Conservation (phyloP, 2,113 vertebrate genomes). For the Triplophysa siluroides region DNA sequence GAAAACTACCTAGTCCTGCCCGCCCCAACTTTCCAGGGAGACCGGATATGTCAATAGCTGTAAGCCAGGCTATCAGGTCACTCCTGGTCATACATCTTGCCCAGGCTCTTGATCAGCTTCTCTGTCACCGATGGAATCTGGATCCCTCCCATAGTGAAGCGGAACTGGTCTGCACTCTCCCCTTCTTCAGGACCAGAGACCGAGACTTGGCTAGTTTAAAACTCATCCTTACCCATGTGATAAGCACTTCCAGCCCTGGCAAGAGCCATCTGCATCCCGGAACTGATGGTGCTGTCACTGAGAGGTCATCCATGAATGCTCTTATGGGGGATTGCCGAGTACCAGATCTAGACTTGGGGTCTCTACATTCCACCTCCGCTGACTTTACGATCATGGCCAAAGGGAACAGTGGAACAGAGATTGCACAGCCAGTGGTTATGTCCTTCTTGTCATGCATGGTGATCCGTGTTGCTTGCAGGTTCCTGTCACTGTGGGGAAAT, state of each 20-base stretch:
- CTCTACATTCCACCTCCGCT: slow-evolving; percentile 17
- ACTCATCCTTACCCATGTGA: neutral
- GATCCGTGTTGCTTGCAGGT: no score
- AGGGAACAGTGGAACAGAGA: slow-evolving; percentile 8
- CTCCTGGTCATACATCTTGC: no score
- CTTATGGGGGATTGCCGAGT: slow-evolving; percentile 8
- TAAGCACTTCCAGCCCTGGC: neutral
- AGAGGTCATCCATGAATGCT: neutral
- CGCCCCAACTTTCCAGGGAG: no score
- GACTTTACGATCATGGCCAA: slow-evolving; percentile 8
- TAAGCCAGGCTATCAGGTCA: no score
- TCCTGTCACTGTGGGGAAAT: no score
- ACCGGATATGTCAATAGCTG: no score
- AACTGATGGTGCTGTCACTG: no score
- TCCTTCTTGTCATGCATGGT: neutral
- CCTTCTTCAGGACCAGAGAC: neutral
- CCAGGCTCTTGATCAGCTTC: no score
- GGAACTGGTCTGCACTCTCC: neutral
- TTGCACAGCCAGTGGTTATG: slow-evolving; percentile 29
- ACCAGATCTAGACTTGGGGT: neutral
- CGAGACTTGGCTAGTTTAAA: neutral
- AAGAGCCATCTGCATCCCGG: slow-evolving; percentile 13
- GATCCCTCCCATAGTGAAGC: no score
- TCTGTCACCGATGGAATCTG: no score
- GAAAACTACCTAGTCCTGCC: no score